Percentiles rank a stretch among this genome's conserved stretches.
phyloP scores from a whole-genome alignment of 2,113 vertebrate species.

The Microcebus tavaratra region DNA sequence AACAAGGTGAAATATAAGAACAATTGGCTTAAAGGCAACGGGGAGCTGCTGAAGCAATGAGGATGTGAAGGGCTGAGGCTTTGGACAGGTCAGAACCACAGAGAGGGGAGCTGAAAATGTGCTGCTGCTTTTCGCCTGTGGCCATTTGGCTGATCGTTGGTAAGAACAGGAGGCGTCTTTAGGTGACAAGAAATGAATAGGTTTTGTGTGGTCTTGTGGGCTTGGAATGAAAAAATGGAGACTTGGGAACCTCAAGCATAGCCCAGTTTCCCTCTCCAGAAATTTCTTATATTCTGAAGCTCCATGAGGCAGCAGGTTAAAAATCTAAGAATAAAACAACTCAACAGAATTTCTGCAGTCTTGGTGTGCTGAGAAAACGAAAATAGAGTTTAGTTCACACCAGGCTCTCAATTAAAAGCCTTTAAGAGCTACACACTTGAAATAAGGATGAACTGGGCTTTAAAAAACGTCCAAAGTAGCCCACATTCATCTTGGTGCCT shows the following conservation, averaged over 20 bases:
- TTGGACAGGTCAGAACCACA: background rate
- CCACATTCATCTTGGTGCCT: background rate
- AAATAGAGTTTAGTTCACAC: background rate
- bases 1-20: background rate
- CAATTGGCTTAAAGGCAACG: background rate
- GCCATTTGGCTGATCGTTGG: background rate
- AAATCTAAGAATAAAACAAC: background rate
- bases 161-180: background rate
- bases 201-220: background rate
- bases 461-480: background rate
- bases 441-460: background rate
- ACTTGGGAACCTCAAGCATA: background rate
- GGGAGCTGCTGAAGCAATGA: background rate
- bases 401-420: background rate
- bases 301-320: background rate
- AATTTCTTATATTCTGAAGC: background rate
- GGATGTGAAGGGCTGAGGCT: background rate
- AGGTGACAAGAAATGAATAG: background rate
- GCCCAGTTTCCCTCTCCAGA: background rate
- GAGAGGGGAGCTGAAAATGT: background rate
- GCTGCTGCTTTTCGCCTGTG: background rate
- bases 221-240: background rate
- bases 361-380: background rate
- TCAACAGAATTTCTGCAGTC: background rate
- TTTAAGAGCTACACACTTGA: background rate